A percentile compares a stretch with the other conserved stretches of the same genome.
phyloP scores from a whole-genome alignment of 2,797 vertebrate species.

The Loriculus beryllinus region DNA sequence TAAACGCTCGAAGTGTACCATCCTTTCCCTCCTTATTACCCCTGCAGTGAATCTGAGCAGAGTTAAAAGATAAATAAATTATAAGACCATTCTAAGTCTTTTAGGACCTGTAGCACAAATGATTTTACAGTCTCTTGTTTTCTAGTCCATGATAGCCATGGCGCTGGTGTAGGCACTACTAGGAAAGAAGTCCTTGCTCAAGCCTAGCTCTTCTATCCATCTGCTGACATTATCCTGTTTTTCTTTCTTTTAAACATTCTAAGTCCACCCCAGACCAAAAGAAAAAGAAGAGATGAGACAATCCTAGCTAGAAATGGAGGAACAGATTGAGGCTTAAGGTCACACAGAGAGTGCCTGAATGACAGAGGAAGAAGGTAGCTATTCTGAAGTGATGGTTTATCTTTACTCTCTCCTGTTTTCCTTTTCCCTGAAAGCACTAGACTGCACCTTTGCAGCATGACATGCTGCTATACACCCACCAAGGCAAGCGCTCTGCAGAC shows the following conservation, averaged over 20 bases:
- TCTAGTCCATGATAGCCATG: not conserved
- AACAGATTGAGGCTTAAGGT: not conserved
- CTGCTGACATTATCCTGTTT: not conserved
- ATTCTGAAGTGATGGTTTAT: not conserved
- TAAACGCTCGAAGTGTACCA: constrained; percentile 79
- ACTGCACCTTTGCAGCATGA: not conserved
- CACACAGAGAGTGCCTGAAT: not conserved
- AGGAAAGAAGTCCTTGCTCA: not conserved
- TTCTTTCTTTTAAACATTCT: not conserved
- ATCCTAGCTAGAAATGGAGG: not conserved
- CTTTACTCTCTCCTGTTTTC: not conserved
- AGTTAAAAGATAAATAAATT: not conserved
- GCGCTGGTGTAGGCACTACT: not conserved
- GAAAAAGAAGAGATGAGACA: not conserved
- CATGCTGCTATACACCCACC: not conserved
- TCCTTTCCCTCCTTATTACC: constrained; percentile 77
- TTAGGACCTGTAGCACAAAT: not conserved
- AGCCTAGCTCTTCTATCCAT: not conserved
- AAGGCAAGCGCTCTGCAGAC: not conserved
- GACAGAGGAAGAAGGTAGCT: not conserved
- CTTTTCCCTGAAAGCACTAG: not conserved
- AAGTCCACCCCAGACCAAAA: not conserved
- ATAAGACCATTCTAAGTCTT: not conserved
- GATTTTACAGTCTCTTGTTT: not conserved
- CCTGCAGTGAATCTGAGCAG: constrained; percentile 78